Evolutionary conservation across 2,888 invertebrate genomes (phyloP), one percentile per base, ranked within the genome.

Genomic region (Diarsia brunnea): DNA sequence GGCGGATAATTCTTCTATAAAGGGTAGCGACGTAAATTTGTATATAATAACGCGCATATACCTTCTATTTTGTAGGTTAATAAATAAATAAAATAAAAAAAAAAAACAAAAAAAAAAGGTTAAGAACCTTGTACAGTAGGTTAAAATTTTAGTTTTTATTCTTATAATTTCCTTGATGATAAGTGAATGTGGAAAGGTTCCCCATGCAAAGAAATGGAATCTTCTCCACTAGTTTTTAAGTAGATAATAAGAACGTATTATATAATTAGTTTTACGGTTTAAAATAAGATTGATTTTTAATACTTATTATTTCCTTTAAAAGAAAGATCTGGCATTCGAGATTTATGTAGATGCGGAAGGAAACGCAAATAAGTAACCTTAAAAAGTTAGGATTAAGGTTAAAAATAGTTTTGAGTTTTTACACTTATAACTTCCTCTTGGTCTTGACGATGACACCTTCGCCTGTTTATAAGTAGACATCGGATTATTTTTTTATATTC

Each of bases 31-130:
- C 65, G 53, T 75, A 10, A 21, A 65, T 24, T n/a, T 75, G 75
- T 75, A 75, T 38, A 75, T 75, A 75, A n/a, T 65, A 75, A 75
- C 65, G 66, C 66, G 75, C 75, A 43, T 38, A 75, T 66, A 49
- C 53, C 53, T 53, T 53, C 16, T 53, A n/a, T 27, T 45, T 53
- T 31, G 10, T n/a, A n/a, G 4, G 14, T 43, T 43, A n/a, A n/a
- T 43, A n/a, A n/a, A 27, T 5, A 72, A 72, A 7, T 38, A 38
- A 38, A 38, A 38, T 38, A 38, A 38, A 38, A 38, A 38, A 38
- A 38, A 38, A 38, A 38, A 3, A 38, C 38, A 38, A 38, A 38
- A 38, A 38, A 38, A 7, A 38, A 38, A 71, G 19, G 47, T 49
- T 55, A 14, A 55, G 19, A 66, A 55, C n/a, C 24, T 24, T 55